phyloP scores from a whole-genome alignment of 2,888 invertebrate genomes.

The Flabesymbios commensalis region DNA sequence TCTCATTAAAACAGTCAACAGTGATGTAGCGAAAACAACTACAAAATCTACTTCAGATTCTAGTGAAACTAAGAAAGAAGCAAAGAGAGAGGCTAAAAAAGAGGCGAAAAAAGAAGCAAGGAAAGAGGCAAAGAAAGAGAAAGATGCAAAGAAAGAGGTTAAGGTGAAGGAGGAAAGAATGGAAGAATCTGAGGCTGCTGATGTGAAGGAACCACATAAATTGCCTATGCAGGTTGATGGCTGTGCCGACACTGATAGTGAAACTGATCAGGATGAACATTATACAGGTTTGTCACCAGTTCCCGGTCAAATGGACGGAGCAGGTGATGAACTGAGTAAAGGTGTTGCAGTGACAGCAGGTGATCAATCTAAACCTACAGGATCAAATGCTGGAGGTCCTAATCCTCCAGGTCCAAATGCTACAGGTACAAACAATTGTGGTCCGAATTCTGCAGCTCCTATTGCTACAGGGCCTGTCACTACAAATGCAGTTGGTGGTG shows the following conservation, averaged over 20 bases:
- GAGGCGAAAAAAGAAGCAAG: neutral
- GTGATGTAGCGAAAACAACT: neutral
- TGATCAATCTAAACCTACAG: neutral
- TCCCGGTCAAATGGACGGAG: conserved; percentile 24
- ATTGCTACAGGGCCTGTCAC: neutral
- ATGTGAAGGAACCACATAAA: neutral
- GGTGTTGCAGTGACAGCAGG: neutral
- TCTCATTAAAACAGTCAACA: no score
- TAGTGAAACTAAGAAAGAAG: neutral
- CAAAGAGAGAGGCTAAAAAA: neutral
- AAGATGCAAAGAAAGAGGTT: neutral
- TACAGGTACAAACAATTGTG: no score
- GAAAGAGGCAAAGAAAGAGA: neutral
- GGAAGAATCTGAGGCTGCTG: neutral
- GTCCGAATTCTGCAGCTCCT: neutral
- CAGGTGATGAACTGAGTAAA: conserved; percentile 20
- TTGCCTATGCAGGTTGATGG: conserved; percentile 16
- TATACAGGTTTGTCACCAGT: neutral
- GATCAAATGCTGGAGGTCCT: neutral
- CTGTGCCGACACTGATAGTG: conserved; percentile 3
- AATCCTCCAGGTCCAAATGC: no score
- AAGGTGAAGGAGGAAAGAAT: neutral
- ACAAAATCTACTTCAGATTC: neutral
- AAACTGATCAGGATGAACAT: neutral
- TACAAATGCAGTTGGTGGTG: neutral